Evolutionary conservation across 1,140 invertebrate genomes (phyloP).

Genomic region (Pteromalus puparum): DNA sequence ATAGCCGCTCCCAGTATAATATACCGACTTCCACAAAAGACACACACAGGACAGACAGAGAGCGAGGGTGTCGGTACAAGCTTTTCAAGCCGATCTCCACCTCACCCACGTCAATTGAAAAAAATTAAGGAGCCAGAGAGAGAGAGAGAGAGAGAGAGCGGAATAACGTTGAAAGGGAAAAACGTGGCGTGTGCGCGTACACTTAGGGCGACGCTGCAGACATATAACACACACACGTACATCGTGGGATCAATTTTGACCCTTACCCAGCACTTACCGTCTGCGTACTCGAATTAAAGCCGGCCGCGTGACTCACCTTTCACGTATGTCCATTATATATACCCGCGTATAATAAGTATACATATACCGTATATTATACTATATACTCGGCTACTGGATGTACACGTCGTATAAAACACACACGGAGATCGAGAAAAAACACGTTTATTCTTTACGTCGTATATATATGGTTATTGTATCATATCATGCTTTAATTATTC

Average conservation of each 20-base stretch:
- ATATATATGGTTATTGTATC: not conserved
- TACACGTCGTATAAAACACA: not conserved
- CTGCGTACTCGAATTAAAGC: conserved; percentile 12
- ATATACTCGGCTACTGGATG: not conserved
- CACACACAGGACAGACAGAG: not conserved
- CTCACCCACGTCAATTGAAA: conserved; percentile 11
- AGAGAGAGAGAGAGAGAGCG: not conserved
- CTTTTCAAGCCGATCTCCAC: not conserved
- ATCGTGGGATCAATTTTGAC: conserved; percentile 33
- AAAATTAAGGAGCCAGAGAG: not conserved
- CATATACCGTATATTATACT: not conserved
- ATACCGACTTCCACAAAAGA: not conserved
- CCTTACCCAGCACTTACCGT: not conserved
- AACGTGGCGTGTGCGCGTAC: not conserved
- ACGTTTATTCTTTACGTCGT: not conserved
- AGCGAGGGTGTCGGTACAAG: not conserved
- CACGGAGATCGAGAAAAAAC: not conserved
- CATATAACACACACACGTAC: not conserved
- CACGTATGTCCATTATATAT: conserved; percentile 1
- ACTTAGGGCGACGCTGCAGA: not conserved
- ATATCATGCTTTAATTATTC: not conserved
- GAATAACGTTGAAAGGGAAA: conserved; percentile 10
- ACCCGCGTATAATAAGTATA: conserved; percentile 2
- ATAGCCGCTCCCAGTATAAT: not conserved
- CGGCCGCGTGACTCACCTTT: conserved; percentile 3